Evolutionary conservation across 1,140 invertebrate species (phyloP).

Genomic region (Armadillidium nasatum): DNA sequence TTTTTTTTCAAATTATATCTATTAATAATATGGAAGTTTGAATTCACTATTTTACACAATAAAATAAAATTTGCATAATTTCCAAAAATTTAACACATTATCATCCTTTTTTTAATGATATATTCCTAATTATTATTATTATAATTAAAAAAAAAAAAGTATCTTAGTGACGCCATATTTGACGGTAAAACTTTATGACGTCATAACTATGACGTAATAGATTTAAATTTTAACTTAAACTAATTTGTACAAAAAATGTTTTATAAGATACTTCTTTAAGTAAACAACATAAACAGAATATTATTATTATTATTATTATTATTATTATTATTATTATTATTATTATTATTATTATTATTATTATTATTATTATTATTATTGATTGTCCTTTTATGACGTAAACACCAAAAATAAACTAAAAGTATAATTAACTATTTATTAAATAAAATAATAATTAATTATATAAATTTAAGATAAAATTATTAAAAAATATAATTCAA

Average conservation of each 20-base stretch:
- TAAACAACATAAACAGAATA: not conserved
- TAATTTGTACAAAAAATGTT: constrained; percentile 6
- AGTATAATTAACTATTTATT: not conserved
- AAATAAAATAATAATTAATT: not conserved
- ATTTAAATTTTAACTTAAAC: not conserved
- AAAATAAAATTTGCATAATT: not conserved
- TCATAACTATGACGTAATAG: not conserved
- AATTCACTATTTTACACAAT: not conserved
- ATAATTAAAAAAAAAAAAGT: not conserved
- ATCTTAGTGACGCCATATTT: not conserved
- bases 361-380: constrained; percentile 1
- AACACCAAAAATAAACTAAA: not conserved
- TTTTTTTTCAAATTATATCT: too few relatives aligned
- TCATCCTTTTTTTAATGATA: not conserved
- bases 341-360: constrained; percentile 13
- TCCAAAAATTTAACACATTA: not conserved
- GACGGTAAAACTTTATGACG: not conserved
- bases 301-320: not conserved
- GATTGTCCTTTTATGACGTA: not conserved
- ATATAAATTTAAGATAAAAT: not conserved
- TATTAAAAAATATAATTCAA: not conserved
- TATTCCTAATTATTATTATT: not conserved
- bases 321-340: not conserved
- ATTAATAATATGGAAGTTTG: too few relatives aligned
- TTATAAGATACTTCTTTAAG: not conserved